phyloP scores from a whole-genome alignment of 1,140 invertebrate species.

The Scaptomyza montana region DNA sequence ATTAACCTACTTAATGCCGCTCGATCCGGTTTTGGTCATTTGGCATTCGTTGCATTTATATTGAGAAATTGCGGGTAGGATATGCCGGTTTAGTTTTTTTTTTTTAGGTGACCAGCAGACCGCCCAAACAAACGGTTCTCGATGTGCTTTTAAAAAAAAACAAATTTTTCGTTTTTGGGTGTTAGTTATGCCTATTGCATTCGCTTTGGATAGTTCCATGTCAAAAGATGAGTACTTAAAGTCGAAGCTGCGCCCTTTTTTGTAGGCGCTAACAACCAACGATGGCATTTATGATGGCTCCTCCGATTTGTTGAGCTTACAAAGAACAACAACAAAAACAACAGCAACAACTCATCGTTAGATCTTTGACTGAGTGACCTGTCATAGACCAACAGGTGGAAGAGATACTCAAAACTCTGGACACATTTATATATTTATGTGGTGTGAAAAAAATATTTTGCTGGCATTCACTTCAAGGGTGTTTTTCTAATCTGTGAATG shows the following conservation, averaged over 20 bases:
- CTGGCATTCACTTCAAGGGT: background rate
- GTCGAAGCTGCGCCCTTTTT: background rate
- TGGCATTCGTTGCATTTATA: constrained; percentile 32
- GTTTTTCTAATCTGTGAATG: constrained; percentile 1
- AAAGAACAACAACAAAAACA: background rate
- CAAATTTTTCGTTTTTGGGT: background rate
- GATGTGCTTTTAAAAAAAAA: background rate
- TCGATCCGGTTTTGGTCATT: constrained; percentile 63
- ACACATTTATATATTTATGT: background rate
- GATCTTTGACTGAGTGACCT: constrained; percentile 19
- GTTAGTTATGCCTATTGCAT: constrained; percentile 15
- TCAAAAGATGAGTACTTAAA: background rate
- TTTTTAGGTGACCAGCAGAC: background rate
- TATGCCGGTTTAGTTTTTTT: constrained; percentile 43
- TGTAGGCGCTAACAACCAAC: constrained; percentile 17
- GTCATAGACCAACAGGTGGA: background rate
- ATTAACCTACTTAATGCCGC: constrained; percentile 66
- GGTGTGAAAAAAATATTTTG: constrained; percentile 32
- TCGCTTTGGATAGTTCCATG: constrained; percentile 23
- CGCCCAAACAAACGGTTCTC: background rate
- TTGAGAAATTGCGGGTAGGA: constrained; percentile 55
- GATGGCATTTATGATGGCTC: constrained; percentile 35
- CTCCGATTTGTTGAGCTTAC: constrained; percentile 17
- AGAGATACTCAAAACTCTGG: background rate
- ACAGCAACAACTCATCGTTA: constrained; percentile 4